Percentiles rank a stretch among this genome's conserved stretches.
Evolutionary conservation across 37 sponge, comb jelly and placozoan genomes (phyloP).

Genomic region (Cliona cf. orientalis): DNA sequence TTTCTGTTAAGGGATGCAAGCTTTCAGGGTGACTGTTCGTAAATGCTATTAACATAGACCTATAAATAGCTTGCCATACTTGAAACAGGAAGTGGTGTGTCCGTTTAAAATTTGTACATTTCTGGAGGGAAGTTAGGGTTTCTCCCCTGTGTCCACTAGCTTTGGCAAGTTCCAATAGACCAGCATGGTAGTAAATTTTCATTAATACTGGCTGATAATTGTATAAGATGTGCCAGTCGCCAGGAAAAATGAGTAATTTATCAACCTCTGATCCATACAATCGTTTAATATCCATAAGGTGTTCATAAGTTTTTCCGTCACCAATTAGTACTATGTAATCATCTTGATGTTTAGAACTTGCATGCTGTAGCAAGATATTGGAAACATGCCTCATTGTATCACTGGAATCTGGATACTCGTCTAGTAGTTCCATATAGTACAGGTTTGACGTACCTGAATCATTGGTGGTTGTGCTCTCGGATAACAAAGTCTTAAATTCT

Average conservation of each 20-base stretch:
- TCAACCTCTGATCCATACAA: not conserved
- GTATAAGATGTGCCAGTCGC: constrained; percentile 32
- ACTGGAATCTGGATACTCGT: constrained; percentile 35
- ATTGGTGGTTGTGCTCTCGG: not conserved
- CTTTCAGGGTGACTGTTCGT: too few relatives aligned
- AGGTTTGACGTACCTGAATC: not conserved
- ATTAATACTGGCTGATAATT: constrained; percentile 26
- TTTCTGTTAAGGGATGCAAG: too few relatives aligned
- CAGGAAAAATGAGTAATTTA: constrained; percentile 2
- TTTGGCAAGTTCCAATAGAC: too few relatives aligned
- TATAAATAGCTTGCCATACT: not conserved
- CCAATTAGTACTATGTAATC: constrained; percentile 31
- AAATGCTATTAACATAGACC: not conserved
- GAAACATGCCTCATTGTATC: constrained; percentile 24
- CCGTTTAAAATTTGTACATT: not conserved
- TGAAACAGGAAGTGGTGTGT: not conserved
- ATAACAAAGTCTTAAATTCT: not conserved
- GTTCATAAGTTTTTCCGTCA: constrained; percentile 46
- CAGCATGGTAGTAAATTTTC: too few relatives aligned
- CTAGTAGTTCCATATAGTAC: constrained; percentile 35
- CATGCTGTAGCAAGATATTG: constrained; percentile 16
- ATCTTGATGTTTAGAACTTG: not conserved
- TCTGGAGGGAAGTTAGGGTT: not conserved
- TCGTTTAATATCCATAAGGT: constrained; percentile 34
- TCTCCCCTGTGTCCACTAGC: constrained; percentile 1